Conservation (phyloP, 2,888 invertebrate species). For the Apamea crenata region DNA sequence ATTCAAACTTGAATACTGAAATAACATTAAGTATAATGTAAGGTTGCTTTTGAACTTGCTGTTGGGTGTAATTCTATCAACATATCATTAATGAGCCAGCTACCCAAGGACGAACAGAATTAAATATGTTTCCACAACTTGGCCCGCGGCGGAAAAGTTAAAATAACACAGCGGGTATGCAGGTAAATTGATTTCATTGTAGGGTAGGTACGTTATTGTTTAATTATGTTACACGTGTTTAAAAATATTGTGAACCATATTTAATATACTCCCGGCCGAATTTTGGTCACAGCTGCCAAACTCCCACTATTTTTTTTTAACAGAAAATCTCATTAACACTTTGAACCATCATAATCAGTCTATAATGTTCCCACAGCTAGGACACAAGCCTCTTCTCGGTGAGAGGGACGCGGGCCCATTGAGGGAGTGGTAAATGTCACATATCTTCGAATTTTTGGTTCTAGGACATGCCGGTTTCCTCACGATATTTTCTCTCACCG, state of each 20-base stretch:
- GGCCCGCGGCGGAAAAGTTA: slow-evolving; percentile 35
- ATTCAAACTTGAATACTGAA: slow-evolving; percentile 12
- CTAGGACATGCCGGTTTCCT: too few relatives aligned
- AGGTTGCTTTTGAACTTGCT: slow-evolving; percentile 41
- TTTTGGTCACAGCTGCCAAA: not conserved
- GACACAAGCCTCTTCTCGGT: too few relatives aligned
- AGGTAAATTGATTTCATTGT: slow-evolving; percentile 20
- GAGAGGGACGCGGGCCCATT: too few relatives aligned
- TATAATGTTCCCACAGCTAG: too few relatives aligned
- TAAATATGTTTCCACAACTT: slow-evolving; percentile 51
- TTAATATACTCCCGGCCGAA: not conserved
- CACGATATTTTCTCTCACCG: too few relatives aligned
- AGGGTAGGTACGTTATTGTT: slow-evolving; percentile 4
- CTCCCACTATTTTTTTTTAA: too few relatives aligned
- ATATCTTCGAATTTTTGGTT: too few relatives aligned
- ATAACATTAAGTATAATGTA: slow-evolving; percentile 6
- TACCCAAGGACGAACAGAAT: slow-evolving; percentile 41
- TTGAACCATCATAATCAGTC: too few relatives aligned
- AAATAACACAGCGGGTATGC: slow-evolving; percentile 26
- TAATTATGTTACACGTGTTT: slow-evolving; percentile 10
- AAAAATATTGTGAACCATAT: not conserved
- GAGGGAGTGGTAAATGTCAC: too few relatives aligned
- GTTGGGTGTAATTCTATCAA: slow-evolving; percentile 42
- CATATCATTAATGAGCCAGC: slow-evolving; percentile 46
- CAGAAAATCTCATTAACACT: too few relatives aligned